Conservation (phyloP, 2,888 invertebrate species). For the Drosophila leonis region DNA sequence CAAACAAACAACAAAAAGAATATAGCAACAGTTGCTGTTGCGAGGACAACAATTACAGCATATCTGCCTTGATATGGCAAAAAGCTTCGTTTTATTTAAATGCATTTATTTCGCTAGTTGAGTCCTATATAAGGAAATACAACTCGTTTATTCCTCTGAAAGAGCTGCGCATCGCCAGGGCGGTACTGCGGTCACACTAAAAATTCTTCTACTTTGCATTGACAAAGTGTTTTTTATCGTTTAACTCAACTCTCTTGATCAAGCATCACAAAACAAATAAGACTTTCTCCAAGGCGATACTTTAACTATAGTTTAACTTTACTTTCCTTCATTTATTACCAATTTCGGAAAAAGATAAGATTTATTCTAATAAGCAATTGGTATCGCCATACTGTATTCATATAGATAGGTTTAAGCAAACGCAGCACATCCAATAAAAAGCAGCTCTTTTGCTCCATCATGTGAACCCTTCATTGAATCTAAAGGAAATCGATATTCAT, state of each 20-base stretch:
- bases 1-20: neutral
- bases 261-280: no score
- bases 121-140: neutral
- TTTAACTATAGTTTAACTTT: neutral
- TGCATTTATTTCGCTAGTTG: neutral
- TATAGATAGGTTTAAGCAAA: neutral
- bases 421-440: no score
- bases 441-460: neutral
- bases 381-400: neutral
- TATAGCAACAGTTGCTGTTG: conserved; percentile 20
- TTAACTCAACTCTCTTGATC: no score
- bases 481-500: conserved; percentile 23
- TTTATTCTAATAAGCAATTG: neutral
- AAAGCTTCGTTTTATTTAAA: conserved; percentile 8
- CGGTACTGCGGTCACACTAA: neutral
- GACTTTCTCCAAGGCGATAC: no score
- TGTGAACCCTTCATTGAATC: neutral
- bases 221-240: neutral
- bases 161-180: neutral
- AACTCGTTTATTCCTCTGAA: neutral
- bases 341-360: no score
- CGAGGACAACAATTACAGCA: conserved; percentile 33
- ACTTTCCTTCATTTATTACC: neutral
- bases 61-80: conserved; percentile 17
- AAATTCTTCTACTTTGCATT: neutral